A percentile compares a stretch with the other conserved stretches of the same genome.
These are phyloP conservation scores for Caranx ignobilis DNA, from an alignment of 2,113 vertebrate genomes.

Conservation along the genomic window DNA sequence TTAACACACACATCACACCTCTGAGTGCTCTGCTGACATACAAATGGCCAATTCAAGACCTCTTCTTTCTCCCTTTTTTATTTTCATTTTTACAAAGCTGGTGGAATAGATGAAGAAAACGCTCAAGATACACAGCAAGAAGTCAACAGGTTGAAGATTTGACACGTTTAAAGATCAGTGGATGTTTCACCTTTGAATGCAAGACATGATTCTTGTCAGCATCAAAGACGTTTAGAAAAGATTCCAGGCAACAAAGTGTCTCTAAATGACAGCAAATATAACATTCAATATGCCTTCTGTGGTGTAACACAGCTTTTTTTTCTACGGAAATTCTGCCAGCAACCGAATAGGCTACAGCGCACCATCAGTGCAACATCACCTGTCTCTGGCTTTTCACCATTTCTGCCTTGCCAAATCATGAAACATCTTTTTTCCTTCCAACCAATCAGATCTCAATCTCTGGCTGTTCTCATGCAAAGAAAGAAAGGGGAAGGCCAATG, in stretches of 20 bases:
- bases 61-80: constrained; percentile 26
- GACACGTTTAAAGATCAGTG: constrained; percentile 46
- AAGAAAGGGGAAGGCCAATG: constrained; percentile 73
- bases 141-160: constrained; percentile 62
- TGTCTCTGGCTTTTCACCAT: constrained; percentile 70
- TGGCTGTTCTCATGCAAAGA: constrained; percentile 77
- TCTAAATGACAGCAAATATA: neutral
- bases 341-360: constrained; percentile 48
- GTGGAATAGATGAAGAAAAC: constrained; percentile 28
- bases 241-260: neutral
- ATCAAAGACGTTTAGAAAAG: neutral
- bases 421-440: constrained; percentile 66
- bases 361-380: constrained; percentile 69
- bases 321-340: constrained; percentile 29
- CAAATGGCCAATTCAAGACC: constrained; percentile 76
- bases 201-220: neutral
- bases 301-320: constrained; percentile 18
- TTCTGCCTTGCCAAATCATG: constrained; percentile 73
- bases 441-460: constrained; percentile 75
- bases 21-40: constrained; percentile 73
- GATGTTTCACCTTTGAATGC: neutral
- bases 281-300: neutral
- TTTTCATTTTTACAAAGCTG: constrained; percentile 39
- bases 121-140: constrained; percentile 34
- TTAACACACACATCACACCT: constrained; percentile 84